Evolutionary conservation across 2,797 vertebrate genomes (phyloP), one percentile per base, ranked within the genome.

Genomic region (Cuniculus paca): DNA sequence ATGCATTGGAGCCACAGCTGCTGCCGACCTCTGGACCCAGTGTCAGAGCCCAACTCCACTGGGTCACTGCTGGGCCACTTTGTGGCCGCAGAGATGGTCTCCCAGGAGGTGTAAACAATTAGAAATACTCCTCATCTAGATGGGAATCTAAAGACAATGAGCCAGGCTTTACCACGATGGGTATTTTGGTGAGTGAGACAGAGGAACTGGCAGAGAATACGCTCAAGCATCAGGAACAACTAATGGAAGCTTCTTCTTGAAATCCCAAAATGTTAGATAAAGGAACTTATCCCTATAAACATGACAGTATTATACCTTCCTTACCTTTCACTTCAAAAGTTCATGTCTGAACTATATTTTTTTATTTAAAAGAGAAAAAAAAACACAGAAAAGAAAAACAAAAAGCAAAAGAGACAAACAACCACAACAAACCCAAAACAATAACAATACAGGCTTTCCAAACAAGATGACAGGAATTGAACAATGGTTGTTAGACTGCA

Each of bases 191-290:
- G 92, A 96, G 97, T 26, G 97, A 98, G 28, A 92, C 98, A 94
- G 98, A 98, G 97, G 96, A 98, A 63, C 85, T 99, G 91, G 84
- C 97, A 93, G 98, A 99, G 19, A 96, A 98, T 94, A 98, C 99
- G 97, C 2, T 98, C 94, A 98, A 97, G 14, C 99, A 98, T 99
- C 96, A 95, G 94, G 95, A 98, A 36, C 85, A 97, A 88, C 98
- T 98, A 89, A 98, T 98, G 56, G 95, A 95, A 92, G 34, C 48
- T 5, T 98, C 97, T 36, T 98, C 92, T 95, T 84, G 22, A 61
- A 96, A 84, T n/a, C 78, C 97, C 31, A 82, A 89, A 92, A 96
- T 74, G 50, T 89, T 95, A 88, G 13, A 70, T 84, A 97, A 97
- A 89, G 84, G 97, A 94, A 97, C 97, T 68, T 68, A 68, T 96